Evolutionary conservation across 2,888 invertebrate species (phyloP).

Genomic region (Chouioia cunea): DNA sequence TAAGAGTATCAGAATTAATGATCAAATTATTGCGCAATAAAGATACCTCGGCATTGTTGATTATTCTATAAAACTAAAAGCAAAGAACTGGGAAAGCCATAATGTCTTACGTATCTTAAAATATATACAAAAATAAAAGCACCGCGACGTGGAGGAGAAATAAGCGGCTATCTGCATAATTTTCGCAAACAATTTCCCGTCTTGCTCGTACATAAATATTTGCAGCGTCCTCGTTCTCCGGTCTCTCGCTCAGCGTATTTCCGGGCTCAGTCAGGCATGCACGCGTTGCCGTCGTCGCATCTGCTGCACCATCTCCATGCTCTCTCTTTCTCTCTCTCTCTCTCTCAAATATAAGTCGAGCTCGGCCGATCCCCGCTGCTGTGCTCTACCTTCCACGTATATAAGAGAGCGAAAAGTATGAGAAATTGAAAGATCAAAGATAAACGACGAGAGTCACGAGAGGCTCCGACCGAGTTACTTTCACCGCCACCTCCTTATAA

Average conservation of each 20-base stretch:
- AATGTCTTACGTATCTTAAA: no score
- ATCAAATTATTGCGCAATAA: no score
- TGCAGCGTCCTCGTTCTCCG: neutral
- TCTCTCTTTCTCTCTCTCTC: slow-evolving; percentile 2
- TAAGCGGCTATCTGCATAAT: neutral
- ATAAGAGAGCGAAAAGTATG: slow-evolving; percentile 54
- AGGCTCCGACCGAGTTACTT: slow-evolving; percentile 61
- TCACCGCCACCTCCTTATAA: slow-evolving; percentile 39
- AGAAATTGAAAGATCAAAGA: slow-evolving; percentile 65
- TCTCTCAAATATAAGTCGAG: neutral
- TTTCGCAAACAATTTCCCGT: slow-evolving; percentile 8
- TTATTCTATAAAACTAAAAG: no score
- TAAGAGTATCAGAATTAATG: no score
- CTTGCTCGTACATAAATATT: neutral
- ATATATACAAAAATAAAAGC: no score
- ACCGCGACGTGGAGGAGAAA: neutral
- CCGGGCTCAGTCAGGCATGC: no score
- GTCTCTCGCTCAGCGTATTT: no score
- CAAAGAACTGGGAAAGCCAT: no score
- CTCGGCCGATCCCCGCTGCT: neutral
- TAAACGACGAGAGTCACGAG: slow-evolving; percentile 59
- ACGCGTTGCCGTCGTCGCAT: no score
- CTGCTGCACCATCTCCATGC: neutral
- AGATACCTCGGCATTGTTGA: no score
- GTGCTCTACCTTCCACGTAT: slow-evolving; percentile 22